Evolutionary conservation across 2,113 vertebrate species (phyloP).

Genomic region (Cebus imitator): DNA sequence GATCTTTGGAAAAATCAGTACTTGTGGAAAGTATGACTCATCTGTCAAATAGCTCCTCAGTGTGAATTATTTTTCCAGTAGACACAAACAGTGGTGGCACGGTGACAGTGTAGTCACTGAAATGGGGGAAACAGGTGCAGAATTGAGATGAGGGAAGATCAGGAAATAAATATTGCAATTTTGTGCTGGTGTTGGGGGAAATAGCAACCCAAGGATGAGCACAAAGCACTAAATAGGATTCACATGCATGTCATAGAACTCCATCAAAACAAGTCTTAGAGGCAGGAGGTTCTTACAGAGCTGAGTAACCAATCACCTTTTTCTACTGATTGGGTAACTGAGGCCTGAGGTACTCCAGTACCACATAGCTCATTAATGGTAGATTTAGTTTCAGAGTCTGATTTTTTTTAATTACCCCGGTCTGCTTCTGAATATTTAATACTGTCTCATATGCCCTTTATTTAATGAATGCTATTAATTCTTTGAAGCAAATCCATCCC

Average conservation of each 20-base stretch:
- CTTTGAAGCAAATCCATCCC: background rate
- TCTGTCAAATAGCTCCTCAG: background rate
- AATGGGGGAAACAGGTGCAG: background rate
- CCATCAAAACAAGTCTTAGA: background rate
- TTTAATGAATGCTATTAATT: conserved; percentile 30
- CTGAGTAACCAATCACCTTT: background rate
- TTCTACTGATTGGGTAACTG: background rate
- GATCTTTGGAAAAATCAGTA: conserved; percentile 27
- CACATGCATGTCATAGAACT: background rate
- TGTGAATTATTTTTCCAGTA: background rate
- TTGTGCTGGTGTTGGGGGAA: background rate
- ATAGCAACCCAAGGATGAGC: background rate
- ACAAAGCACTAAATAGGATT: background rate
- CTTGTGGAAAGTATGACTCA: background rate
- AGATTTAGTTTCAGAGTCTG: background rate
- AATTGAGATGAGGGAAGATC: background rate
- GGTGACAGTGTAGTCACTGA: background rate
- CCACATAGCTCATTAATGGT: background rate
- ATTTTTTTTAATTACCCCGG: background rate
- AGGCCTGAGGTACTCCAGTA: background rate
- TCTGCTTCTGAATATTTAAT: background rate
- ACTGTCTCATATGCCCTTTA: background rate
- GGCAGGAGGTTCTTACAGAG: background rate
- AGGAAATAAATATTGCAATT: conserved; percentile 8
- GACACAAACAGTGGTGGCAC: background rate